Evolutionary conservation across 1,140 invertebrate genomes (phyloP).

Genomic region (Agrypnia vestita): DNA sequence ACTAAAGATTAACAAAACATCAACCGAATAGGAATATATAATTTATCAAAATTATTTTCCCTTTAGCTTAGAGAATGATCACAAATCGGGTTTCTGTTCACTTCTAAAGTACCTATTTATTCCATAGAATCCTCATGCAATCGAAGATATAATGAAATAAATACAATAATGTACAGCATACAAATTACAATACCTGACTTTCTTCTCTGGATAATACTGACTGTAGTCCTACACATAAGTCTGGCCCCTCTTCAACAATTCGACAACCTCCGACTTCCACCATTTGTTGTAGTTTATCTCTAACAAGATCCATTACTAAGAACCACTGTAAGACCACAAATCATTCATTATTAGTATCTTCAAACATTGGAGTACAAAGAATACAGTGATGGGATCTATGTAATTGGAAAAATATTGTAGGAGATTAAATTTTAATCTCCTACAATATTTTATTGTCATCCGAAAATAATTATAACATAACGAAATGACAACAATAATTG

Average conservation of each 20-base stretch:
- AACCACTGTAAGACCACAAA: constrained; percentile 4
- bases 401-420: background rate
- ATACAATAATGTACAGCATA: background rate
- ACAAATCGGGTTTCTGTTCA: background rate
- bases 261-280: constrained; percentile 11
- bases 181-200: background rate
- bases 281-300: background rate
- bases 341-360: background rate
- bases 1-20: too few species aligned
- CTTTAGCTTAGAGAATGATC: background rate
- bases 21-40: too few species aligned
- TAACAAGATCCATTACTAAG: background rate
- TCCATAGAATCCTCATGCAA: background rate
- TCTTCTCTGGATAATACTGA: background rate
- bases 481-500: too few species aligned
- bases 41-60: too few species aligned
- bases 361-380: too few species aligned
- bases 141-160: background rate
- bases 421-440: background rate
- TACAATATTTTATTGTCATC: background rate
- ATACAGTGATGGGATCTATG: too few species aligned
- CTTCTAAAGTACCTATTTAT: background rate
- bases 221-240: background rate
- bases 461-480: background rate
- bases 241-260: constrained; percentile 1